Percentiles rank a stretch among this genome's conserved stretches.
phyloP scores from a whole-genome alignment of 2,797 vertebrate species.

The Muscicapa striata region DNA sequence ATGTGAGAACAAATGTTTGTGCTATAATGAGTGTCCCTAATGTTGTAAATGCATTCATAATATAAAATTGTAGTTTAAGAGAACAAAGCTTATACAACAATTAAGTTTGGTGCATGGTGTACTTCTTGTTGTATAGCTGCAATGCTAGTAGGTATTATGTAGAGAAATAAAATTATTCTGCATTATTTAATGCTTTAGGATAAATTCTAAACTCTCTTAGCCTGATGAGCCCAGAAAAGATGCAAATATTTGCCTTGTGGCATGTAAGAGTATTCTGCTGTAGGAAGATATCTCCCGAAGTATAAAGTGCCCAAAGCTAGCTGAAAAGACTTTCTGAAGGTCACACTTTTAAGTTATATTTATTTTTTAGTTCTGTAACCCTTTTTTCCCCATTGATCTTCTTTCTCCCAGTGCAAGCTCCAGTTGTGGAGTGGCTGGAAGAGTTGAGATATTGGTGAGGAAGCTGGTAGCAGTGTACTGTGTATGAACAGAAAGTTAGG shows the following conservation, averaged over 20 bases:
- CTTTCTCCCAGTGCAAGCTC: neutral
- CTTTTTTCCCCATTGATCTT: neutral
- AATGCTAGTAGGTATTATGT: neutral
- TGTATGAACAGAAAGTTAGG: neutral
- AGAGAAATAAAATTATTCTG: neutral
- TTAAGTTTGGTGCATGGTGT: neutral
- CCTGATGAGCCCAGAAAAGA: neutral
- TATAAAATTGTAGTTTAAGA: neutral
- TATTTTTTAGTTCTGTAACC: neutral
- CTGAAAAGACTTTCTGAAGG: neutral
- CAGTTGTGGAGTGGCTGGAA: neutral
- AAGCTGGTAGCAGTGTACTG: neutral
- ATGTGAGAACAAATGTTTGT: constrained; percentile 7
- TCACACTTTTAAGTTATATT: neutral
- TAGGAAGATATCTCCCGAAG: neutral
- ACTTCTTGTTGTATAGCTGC: neutral
- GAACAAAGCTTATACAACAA: neutral
- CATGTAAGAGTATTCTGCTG: neutral
- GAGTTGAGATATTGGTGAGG: neutral
- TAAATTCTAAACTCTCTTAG: neutral
- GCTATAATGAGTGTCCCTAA: neutral
- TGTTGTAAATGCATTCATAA: neutral
- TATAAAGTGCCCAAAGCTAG: neutral
- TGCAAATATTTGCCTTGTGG: neutral
- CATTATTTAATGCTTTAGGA: neutral